phyloP scores from a whole-genome alignment of 2,113 vertebrate genomes.

The Hystrix cristata region DNA sequence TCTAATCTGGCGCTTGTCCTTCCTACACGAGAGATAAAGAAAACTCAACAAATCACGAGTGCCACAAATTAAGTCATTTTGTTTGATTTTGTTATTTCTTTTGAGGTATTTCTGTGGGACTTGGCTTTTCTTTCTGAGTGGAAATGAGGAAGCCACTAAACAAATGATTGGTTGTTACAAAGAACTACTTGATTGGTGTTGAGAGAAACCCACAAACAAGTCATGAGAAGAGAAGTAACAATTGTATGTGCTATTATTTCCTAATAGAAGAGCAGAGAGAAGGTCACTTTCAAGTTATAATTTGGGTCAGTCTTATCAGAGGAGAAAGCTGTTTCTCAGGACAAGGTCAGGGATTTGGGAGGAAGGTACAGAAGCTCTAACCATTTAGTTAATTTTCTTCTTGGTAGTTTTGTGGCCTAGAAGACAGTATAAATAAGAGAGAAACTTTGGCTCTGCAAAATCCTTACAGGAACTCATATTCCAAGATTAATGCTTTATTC shows the following conservation, averaged over 20 bases:
- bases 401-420: not conserved
- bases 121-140: not conserved
- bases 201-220: not conserved
- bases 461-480: not conserved
- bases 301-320: not conserved
- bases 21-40: not conserved
- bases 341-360: not conserved
- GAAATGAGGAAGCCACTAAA: not conserved
- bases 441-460: conserved; percentile 36
- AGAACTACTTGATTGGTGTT: not conserved
- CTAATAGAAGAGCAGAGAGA: not conserved
- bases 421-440: conserved; percentile 16
- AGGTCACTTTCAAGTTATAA: not conserved
- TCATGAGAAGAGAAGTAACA: not conserved
- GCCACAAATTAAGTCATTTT: not conserved
- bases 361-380: not conserved
- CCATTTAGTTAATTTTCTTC: not conserved
- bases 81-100: not conserved
- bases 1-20: not conserved
- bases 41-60: not conserved
- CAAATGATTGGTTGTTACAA: not conserved
- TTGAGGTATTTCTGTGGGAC: not conserved
- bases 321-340: not conserved
- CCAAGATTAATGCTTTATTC: conserved; percentile 6
- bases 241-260: not conserved